Evolutionary conservation across 2,797 vertebrate species (phyloP), one percentile per base, ranked within the genome.

Genomic region (Squalus acanthias): DNA sequence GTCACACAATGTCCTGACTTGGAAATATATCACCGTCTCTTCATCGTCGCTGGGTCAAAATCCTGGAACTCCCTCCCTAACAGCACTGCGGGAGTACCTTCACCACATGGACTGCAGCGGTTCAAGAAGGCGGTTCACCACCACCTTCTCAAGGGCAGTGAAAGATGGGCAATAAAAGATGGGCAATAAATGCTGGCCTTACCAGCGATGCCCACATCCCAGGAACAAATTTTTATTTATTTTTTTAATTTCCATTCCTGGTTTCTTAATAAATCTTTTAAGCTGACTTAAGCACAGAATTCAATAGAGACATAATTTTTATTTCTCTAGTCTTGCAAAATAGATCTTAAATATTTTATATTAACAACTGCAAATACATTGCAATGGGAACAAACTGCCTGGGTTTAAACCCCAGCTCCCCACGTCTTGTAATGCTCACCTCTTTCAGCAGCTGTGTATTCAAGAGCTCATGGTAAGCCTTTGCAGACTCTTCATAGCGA

Each of bases 391-490:
- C 29, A n/a, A 50, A 85, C 50, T 50, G 60, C 60, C 60, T 63
- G 17, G 79, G 39, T 20, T 82, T 46, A 22, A 85, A 46, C 17
- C 1, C 82, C 17, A 63, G 60, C 29, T 12, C 67, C 22, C 20
- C 39, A 22, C 1, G n/a, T 46, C 1, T 33, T 69, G 29, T 60
- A 95, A 74, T 60, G 97, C 98, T 97, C 97, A 99, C 99, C 98
- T 99, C 99, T 96, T 99, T 98, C 96, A 99, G 98, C 96, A 99
- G 98, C 9, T 98, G 99, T 0, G 99, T 99, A 97, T 99, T 99
- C 94, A 99, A 98, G 1, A 99, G 98, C 96, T 99, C 98, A 96
- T 99, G 99, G 97, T 99, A 99, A 89, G 99, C 99, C 96, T 98
- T 99, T 96, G 99, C 98, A 22, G 99, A 99, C 79, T 99, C 99